Evolutionary conservation across 2,888 invertebrate species (phyloP).

Genomic region (Cactoblastis cactorum): DNA sequence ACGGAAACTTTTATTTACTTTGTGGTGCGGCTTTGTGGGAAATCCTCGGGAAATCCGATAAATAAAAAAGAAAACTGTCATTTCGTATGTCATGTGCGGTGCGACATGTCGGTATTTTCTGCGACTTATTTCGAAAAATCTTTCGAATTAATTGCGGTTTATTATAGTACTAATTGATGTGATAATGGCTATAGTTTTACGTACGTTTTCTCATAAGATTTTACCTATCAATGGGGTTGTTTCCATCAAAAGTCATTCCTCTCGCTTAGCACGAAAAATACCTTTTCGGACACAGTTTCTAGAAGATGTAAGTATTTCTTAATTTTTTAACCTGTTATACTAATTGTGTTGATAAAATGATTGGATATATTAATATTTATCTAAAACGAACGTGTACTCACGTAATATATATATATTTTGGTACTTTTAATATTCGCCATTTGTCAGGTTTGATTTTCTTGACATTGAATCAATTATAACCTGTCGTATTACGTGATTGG

Average conservation of each 20-base stretch:
- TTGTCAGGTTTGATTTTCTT: constrained; percentile 26
- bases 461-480: constrained; percentile 53
- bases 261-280: constrained; percentile 72
- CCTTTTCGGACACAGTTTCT: constrained; percentile 69
- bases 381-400: background rate
- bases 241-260: constrained; percentile 73
- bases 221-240: constrained; percentile 74
- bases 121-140: constrained; percentile 45
- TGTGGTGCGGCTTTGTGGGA: too few species aligned
- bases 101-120: constrained; percentile 47
- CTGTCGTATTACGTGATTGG: constrained; percentile 4
- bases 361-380: background rate
- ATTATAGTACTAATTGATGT: constrained; percentile 36
- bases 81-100: constrained; percentile 38
- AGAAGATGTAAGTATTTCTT: constrained; percentile 69
- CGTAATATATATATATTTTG: background rate
- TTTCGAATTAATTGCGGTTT: constrained; percentile 33
- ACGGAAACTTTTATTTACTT: too few species aligned
- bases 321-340: background rate
- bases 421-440: background rate
- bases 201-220: constrained; percentile 77
- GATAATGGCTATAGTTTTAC: constrained; percentile 79
- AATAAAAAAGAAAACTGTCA: constrained; percentile 37
- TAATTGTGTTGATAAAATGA: constrained; percentile 11
- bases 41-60: too few species aligned